These are phyloP conservation scores for Vandiemenella viatica DNA, from an alignment of 2,888 invertebrate species.

Conservation along the genomic window DNA sequence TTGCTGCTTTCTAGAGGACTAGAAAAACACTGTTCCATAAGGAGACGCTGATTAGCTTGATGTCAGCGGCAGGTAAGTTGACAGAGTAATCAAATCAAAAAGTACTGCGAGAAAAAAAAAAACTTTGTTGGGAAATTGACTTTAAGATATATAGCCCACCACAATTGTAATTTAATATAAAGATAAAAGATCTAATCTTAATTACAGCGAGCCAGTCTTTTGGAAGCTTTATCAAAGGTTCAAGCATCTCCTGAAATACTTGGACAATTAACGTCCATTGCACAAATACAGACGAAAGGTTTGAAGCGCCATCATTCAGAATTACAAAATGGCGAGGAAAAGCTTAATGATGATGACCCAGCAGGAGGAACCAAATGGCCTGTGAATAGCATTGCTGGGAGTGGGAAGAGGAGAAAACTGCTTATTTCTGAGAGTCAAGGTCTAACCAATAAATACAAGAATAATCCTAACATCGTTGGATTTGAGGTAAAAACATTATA, in stretches of 20 bases:
- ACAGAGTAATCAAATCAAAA: no score
- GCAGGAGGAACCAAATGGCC: no score
- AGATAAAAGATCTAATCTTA: not conserved
- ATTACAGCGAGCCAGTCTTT: conserved; percentile 54
- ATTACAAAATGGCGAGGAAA: conserved; percentile 18
- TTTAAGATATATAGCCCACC: no score
- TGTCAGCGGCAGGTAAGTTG: no score
- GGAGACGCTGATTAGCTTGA: no score
- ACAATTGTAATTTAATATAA: no score
- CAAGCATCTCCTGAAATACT: conserved; percentile 66
- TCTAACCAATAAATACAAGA: no score
- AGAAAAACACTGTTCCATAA: no score
- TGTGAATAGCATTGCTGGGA: conserved; percentile 32
- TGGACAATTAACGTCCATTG: conserved; percentile 58
- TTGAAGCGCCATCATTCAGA: conserved; percentile 44
- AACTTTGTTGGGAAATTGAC: no score
- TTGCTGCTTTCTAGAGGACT: no score
- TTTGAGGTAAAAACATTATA: conserved; percentile 32
- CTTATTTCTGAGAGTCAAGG: conserved; percentile 26
- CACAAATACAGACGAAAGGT: conserved; percentile 72
- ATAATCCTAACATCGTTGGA: conserved; percentile 58
- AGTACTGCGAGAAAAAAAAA: no score
- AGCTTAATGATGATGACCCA: conserved; percentile 6
- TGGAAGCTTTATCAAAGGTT: conserved; percentile 64
- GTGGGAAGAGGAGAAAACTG: conserved; percentile 40